Evolutionary conservation across 2,797 vertebrate species (phyloP).

Genomic region (Hippocampus kuda): DNA sequence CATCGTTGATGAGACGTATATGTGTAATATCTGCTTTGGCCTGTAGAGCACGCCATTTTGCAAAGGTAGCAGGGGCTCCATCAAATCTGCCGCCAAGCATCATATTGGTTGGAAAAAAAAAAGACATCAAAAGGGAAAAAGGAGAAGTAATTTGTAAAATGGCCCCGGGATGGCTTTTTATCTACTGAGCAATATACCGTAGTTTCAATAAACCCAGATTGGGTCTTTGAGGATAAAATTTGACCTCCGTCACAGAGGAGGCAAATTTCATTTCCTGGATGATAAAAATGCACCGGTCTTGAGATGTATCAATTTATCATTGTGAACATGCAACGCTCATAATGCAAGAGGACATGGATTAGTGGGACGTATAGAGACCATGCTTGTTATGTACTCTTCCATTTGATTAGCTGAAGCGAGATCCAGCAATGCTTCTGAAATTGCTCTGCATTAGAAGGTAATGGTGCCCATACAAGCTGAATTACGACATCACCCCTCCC

Average conservation of each 20-base stretch:
- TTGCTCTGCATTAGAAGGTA: constrained; percentile 49
- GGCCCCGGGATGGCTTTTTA: constrained; percentile 8
- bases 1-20: neutral
- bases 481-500: constrained; percentile 23
- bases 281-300: constrained; percentile 25
- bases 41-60: constrained; percentile 59
- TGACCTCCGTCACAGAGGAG: constrained; percentile 29
- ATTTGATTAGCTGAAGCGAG: constrained; percentile 32
- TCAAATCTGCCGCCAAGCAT: constrained; percentile 32
- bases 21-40: constrained; percentile 8
- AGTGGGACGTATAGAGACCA: neutral
- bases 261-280: constrained; percentile 36
- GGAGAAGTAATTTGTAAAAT: constrained; percentile 44
- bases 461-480: constrained; percentile 49
- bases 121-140: constrained; percentile 12
- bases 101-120: constrained; percentile 4
- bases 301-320: constrained; percentile 29
- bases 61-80: neutral
- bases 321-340: neutral
- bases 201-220: neutral
- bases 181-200: neutral
- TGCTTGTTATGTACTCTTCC: constrained; percentile 8
- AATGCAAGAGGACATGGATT: constrained; percentile 2
- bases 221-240: constrained; percentile 37
- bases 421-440: constrained; percentile 30